Percentiles rank a stretch among this genome's conserved stretches.
phyloP scores from a whole-genome alignment of 2,797 vertebrate genomes.

The Tapera naevia region DNA sequence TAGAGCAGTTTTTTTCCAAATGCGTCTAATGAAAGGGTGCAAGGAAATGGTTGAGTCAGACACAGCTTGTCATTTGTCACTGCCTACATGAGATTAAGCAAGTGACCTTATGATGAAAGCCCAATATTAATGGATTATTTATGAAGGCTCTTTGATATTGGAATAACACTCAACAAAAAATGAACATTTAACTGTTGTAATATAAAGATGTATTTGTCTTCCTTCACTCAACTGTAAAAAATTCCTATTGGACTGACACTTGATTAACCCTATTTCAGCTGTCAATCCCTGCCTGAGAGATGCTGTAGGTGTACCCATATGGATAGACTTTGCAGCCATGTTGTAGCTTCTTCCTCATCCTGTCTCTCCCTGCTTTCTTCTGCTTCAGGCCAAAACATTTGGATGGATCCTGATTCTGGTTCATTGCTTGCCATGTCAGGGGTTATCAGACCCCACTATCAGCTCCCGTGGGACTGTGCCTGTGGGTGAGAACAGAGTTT shows the following conservation, averaged over 20 bases:
- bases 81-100: slow-evolving; percentile 1
- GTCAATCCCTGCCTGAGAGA: background rate
- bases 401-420: background rate
- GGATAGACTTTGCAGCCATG: background rate
- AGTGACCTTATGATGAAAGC: slow-evolving; percentile 22
- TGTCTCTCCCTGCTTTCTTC: background rate
- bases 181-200: background rate
- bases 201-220: background rate
- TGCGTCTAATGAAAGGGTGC: background rate
- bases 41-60: slow-evolving; percentile 12
- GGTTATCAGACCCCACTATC: background rate
- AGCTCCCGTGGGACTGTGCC: background rate
- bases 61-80: slow-evolving; percentile 14
- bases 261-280: background rate
- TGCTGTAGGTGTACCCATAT: fast-evolving
- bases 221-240: background rate
- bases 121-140: background rate
- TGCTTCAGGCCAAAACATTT: background rate
- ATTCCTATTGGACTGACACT: background rate
- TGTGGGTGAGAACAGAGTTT: background rate
- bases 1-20: slow-evolving; percentile 18
- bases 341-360: background rate
- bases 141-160: background rate
- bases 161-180: background rate
- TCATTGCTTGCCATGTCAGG: background rate